Evolutionary conservation across 1,140 invertebrate species (phyloP).

Genomic region (Bombus sylvicola): DNA sequence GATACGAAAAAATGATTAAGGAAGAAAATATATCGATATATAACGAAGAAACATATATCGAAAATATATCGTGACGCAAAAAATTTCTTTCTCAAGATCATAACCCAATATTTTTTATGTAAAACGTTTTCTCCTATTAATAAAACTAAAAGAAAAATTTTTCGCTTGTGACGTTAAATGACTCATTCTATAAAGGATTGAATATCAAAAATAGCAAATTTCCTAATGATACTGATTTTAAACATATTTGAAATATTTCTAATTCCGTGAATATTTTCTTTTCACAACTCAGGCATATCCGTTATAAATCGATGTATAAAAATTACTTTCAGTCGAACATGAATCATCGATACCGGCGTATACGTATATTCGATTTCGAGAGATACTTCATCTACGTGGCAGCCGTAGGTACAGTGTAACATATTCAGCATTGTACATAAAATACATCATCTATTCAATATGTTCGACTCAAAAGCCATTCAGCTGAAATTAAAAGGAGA

Average conservation of each 20-base stretch:
- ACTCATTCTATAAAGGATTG: neutral
- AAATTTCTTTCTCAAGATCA: neutral
- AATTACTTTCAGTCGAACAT: neutral
- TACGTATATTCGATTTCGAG: neutral
- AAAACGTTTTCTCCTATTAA: neutral
- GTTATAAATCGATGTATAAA: neutral
- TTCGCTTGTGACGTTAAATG: neutral
- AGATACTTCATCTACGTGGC: slow-evolving; percentile 11
- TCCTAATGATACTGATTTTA: neutral
- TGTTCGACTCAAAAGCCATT: slow-evolving; percentile 41
- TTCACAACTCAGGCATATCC: no score
- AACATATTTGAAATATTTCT: neutral
- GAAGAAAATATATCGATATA: neutral
- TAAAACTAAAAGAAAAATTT: neutral
- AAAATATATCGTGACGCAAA: neutral
- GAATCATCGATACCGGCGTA: neutral
- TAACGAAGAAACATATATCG: neutral
- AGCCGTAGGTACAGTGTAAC: slow-evolving; percentile 11
- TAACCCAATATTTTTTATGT: neutral
- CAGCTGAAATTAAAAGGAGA: neutral
- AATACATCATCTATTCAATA: slow-evolving; percentile 19
- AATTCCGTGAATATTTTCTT: neutral
- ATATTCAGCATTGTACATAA: slow-evolving; percentile 42
- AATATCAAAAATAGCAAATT: neutral
- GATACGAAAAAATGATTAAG: neutral